These are phyloP conservation scores for Laterallus jamaicensis DNA, from an alignment of 2,113 vertebrate genomes.

Conservation along the genomic window DNA sequence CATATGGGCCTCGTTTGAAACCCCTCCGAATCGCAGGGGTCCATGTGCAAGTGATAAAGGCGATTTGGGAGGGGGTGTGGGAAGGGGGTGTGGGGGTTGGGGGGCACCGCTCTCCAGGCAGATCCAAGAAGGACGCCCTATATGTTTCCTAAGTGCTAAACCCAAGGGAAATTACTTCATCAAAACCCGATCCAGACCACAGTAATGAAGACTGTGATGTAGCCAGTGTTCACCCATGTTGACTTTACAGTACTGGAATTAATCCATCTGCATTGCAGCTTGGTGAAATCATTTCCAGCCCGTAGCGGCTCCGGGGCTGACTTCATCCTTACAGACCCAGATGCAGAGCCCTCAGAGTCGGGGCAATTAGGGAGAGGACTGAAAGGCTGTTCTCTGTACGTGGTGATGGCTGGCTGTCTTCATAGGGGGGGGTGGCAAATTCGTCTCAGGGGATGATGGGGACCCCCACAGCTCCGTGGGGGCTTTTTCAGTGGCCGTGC, in stretches of 20 bases:
- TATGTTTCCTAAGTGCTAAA: slow-evolving; percentile 82
- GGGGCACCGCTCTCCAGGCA: slow-evolving; percentile 52
- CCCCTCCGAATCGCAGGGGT: slow-evolving; percentile 51
- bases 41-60: slow-evolving; percentile 80
- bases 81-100: background rate
- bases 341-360: slow-evolving; percentile 42
- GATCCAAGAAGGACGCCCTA: slow-evolving; percentile 71
- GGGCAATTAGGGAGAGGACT: slow-evolving; percentile 24
- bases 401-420: background rate
- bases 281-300: slow-evolving; percentile 89
- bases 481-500: background rate
- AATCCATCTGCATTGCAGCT: slow-evolving; percentile 85
- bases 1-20: slow-evolving; percentile 76
- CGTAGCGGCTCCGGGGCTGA: slow-evolving; percentile 68
- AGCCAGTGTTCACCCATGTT: slow-evolving; percentile 80
- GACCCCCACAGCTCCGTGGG: background rate
- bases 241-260: slow-evolving; percentile 85
- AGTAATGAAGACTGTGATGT: slow-evolving; percentile 73
- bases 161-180: slow-evolving; percentile 91
- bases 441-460: rapidly evolving
- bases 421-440: background rate
- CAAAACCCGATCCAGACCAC: slow-evolving; percentile 76
- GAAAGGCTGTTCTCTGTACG: background rate
- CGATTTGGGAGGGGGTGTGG: slow-evolving; percentile 53
- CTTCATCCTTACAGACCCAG: slow-evolving; percentile 72